Percentiles rank a stretch among this genome's conserved stretches.
Conservation (phyloP, 2,797 vertebrate genomes). For the Clarias fuscus region DNA sequence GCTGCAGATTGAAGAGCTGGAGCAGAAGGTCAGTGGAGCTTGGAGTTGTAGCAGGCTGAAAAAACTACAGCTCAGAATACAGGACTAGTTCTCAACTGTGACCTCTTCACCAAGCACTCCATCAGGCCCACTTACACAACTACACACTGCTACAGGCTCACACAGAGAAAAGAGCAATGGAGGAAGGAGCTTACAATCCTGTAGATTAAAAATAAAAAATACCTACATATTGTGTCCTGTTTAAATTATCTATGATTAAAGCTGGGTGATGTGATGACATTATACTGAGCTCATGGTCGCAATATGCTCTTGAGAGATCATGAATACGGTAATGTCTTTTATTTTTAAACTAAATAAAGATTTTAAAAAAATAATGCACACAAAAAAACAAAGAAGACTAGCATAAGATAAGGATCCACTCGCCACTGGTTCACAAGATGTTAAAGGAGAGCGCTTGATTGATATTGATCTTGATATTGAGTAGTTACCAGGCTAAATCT, state of each 20-base stretch:
- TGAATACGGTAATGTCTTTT: neutral
- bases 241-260: neutral
- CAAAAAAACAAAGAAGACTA: neutral
- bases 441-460: neutral
- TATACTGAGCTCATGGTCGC: neutral
- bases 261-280: too few species aligned
- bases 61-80: neutral
- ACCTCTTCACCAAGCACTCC: neutral
- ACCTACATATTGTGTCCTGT: too few species aligned
- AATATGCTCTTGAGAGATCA: neutral
- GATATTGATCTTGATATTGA: neutral
- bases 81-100: neutral
- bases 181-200: neutral
- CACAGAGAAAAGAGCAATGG: neutral
- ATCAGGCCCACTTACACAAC: slow-evolving; percentile 6
- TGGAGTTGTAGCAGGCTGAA: neutral
- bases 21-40: neutral
- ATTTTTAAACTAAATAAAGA: neutral
- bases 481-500: neutral
- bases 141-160: neutral
- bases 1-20: neutral
- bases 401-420: neutral
- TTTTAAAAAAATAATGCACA: too few species aligned
- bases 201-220: neutral
- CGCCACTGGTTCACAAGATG: neutral